Base-by-base conservation (phyloP, 2,797 vertebrate species). In the Liasis olivaceus region DNA sequence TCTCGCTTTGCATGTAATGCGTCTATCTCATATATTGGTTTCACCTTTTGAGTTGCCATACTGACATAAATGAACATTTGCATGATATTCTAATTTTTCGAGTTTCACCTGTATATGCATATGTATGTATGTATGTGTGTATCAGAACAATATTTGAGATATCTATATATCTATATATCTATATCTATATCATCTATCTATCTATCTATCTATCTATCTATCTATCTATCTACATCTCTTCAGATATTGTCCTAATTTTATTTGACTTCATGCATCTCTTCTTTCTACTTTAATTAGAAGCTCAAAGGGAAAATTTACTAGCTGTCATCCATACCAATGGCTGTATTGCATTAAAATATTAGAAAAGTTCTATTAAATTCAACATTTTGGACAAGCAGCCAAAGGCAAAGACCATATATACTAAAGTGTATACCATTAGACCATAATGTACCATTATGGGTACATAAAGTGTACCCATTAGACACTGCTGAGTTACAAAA, bases 401-500 rank as follows among this genome's bases (percentile, higher is more conserved):
- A 54, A 92, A 95, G 84, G 51, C 63, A 91, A 20, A 91, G 90
- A 88, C 15, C 95, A n/a, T 95, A 62, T 51, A 28, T 63, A 92
- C 0, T 22, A 84, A 94, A 94, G 95, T 93, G 94, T 36, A 36
- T 36, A 36, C 31, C 31, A 36, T 36, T 36, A 36, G 31, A 36
- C 31, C 31, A 36, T 36, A 36, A 36, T 36, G 31, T 36, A 36
- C 31, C 31, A 36, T 36, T 36, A 36, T 36, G 31, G 31, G 31
- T 36, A 36, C 31, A 36, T 36, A 36, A 36, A 36, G 31, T 36
- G 47, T 92, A 72, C 26, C 36, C 86, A 93, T 87, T 90, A 95
- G 92, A 11, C 56, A 94, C 15, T 36, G 85, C 94, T 2, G 90
- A 58, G 90, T 93, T 91, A 91, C 85, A 93, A 96, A 96, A 96